A percentile compares a stretch with the other conserved stretches of the same genome.
phyloP scores from a whole-genome alignment of 2,888 invertebrate genomes.

The Drosophila anomelani region DNA sequence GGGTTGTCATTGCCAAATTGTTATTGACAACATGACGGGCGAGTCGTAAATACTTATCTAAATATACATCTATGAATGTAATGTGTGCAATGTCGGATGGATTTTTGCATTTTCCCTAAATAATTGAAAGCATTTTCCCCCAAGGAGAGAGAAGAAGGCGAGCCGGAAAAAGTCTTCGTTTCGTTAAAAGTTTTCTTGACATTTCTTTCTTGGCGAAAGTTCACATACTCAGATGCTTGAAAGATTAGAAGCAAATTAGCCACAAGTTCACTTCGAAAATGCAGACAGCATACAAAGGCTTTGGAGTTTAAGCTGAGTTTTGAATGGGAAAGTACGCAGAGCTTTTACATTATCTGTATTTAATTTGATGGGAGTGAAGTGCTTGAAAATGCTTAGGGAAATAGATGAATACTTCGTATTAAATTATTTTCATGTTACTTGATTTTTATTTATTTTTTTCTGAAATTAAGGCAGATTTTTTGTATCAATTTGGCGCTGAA shows the following conservation, averaged over 20 bases:
- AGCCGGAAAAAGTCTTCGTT: constrained; percentile 36
- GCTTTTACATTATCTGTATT: not conserved
- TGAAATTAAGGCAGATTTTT: not conserved
- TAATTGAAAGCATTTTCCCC: constrained; percentile 72
- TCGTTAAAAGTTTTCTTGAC: constrained; percentile 27
- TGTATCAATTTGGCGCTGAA: too few relatives aligned
- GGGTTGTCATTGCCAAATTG: constrained; percentile 66
- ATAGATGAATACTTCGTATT: not conserved
- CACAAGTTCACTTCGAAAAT: constrained; percentile 20
- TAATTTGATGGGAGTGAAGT: not conserved
- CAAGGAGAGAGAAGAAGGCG: constrained; percentile 45
- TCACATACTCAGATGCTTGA: constrained; percentile 16
- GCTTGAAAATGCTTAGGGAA: not conserved
- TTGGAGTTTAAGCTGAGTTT: not conserved
- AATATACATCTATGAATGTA: constrained; percentile 53
- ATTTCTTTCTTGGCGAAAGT: constrained; percentile 24
- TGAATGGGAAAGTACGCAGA: not conserved
- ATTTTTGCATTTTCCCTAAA: constrained; percentile 61
- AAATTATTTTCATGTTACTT: not conserved
- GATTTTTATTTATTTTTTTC: not conserved
- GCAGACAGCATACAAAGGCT: not conserved
- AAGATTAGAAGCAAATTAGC: constrained; percentile 41
- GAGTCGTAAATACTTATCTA: constrained; percentile 69
- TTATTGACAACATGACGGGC: constrained; percentile 72
- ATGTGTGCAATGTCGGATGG: constrained; percentile 39